Evolutionary conservation across 92 coral and sea anemone species (phyloP), one percentile per base, ranked within the genome.

Genomic region (Montipora capitata): DNA sequence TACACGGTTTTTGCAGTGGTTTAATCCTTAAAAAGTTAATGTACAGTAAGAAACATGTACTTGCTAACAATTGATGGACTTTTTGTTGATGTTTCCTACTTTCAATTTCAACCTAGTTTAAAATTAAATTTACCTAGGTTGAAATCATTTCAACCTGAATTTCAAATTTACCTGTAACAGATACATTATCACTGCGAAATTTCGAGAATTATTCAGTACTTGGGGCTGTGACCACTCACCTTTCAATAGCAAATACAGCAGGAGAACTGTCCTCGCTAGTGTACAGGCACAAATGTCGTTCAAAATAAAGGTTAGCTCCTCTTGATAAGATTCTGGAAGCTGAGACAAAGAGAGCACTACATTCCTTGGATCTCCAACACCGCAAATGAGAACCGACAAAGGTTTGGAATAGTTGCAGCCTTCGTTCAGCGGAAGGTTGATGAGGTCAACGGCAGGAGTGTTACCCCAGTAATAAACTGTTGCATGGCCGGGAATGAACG

Each of bases 301-400:
- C 90, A 95, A 72, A 44, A 86, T 85, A 62, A 95, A 92, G 12
- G 83, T 85, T 12, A 95, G 76, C 51, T 87, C 83, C n/a, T 72
- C 90, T 58, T 44, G 59, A 62, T 94, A 85, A 56, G 88, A 27
- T n/a, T 81, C 89, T 70, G 90, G 94, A 39, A 95, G 92, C 42
- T 66, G 43, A 20, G 92, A 79, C 38, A 91, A 73, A 13, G 94
- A 82, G 51, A 93, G 88, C 40, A 77, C 67, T n/a, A 93, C 93
- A 75, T 93, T 80, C 42, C 96, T 56, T 8, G 92, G 91, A 52
- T 95, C 98, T 4, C 98, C 98, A 44, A 93, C 98, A 2, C 98
- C 98, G 85, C 94, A 92, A 39, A 71, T 82, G 75, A 95, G 88
- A 44, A 95, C 76, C n/a, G 78, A 77, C 48, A 95, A 52, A 10